Conservation (phyloP, 2,797 vertebrate species). For the Luscinia megarhynchos region DNA sequence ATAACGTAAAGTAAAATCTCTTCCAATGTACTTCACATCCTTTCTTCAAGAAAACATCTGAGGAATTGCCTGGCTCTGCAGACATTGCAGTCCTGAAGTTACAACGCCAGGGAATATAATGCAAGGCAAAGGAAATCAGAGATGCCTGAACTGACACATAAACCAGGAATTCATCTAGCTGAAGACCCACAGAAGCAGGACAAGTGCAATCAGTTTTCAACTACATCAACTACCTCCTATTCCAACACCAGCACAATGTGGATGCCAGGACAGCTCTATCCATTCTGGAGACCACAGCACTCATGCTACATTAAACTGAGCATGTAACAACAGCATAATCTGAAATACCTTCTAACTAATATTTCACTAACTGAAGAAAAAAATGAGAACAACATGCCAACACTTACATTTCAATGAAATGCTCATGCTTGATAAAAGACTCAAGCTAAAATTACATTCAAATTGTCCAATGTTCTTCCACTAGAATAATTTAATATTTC, state of each 20-base stretch:
- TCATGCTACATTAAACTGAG: rapidly evolving
- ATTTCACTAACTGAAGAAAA: background rate
- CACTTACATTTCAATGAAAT: background rate
- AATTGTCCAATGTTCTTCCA: background rate
- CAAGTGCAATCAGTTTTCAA: background rate
- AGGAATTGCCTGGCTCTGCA: background rate
- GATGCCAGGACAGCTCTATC: background rate
- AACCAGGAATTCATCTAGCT: background rate
- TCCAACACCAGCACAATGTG: background rate
- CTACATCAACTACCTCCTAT: background rate
- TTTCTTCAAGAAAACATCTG: background rate
- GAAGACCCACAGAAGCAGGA: background rate
- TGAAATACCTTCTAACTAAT: background rate
- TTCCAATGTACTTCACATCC: rapidly evolving
- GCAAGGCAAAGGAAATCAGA: background rate
- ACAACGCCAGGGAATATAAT: background rate
- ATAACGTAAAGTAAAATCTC: rapidly evolving
- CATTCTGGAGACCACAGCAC: background rate
- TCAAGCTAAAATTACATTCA: background rate
- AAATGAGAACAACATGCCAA: background rate
- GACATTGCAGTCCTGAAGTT: background rate
- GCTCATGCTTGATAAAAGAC: background rate
- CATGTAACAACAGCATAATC: background rate
- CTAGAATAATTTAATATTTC: background rate
- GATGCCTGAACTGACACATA: background rate